Conservation (phyloP, 1,140 invertebrate genomes). For the Daktulosphaira vitifoliae region DNA sequence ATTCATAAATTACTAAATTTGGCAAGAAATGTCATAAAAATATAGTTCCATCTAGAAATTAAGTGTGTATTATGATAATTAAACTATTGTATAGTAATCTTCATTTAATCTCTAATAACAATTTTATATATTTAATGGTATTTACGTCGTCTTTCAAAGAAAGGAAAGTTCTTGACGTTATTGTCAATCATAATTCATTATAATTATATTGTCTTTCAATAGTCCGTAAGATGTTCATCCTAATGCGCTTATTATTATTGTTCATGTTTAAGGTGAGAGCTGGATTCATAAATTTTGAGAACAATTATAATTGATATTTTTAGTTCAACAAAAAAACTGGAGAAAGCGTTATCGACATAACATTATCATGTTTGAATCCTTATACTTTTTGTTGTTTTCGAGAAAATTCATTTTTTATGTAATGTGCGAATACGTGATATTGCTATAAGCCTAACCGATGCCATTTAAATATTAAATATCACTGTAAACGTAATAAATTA, state of each 20-base stretch:
- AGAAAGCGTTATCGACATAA: constrained; percentile 15
- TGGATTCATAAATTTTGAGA: not conserved
- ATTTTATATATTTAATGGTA: no score
- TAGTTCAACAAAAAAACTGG: not conserved
- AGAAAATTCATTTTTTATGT: not conserved
- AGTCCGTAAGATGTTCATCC: constrained; percentile 18
- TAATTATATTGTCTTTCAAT: constrained; percentile 22
- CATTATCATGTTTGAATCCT: not conserved
- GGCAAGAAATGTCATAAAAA: no score
- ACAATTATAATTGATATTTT: not conserved
- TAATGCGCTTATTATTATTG: constrained; percentile 4
- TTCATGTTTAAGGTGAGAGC: constrained; percentile 16
- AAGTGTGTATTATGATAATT: no score
- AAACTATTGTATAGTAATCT: no score
- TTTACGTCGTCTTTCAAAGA: not conserved
- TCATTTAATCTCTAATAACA: no score
- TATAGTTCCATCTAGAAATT: no score
- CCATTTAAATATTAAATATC: no score
- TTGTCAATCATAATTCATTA: not conserved
- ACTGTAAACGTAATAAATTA: no score
- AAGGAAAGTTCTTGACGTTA: constrained; percentile 24
- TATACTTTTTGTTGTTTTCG: not conserved
- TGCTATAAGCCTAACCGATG: no score
- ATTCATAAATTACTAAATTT: no score
- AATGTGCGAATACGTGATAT: no score